Evolutionary conservation across 2,797 vertebrate species (phyloP).

Genomic region (Chlorospingus semifuscus): DNA sequence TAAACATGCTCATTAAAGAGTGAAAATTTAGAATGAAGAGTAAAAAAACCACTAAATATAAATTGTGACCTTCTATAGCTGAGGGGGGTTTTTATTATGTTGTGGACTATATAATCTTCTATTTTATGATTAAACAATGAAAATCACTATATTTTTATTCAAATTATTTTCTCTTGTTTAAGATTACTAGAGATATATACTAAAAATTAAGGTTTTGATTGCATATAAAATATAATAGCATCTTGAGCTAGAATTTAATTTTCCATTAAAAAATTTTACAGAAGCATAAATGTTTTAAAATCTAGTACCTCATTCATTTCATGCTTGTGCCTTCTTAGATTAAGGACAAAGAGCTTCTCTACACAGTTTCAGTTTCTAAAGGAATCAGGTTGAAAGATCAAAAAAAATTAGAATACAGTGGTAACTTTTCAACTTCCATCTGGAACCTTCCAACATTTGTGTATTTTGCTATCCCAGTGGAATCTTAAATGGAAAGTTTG

Average conservation of each 20-base stretch:
- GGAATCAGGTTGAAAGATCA: background rate
- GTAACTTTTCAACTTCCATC: background rate
- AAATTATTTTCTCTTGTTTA: background rate
- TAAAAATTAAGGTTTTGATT: background rate
- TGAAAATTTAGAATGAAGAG: background rate
- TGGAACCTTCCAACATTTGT: background rate
- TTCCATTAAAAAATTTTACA: constrained; percentile 21
- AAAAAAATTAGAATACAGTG: background rate
- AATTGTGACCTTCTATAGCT: background rate
- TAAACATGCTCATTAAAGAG: background rate
- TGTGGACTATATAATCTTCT: background rate
- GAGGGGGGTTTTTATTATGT: background rate
- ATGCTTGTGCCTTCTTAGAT: background rate
- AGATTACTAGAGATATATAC: background rate
- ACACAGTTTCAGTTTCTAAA: background rate
- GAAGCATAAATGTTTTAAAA: constrained; percentile 19
- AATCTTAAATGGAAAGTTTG: background rate
- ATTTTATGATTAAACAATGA: background rate
- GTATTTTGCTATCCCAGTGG: background rate
- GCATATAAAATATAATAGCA: background rate
- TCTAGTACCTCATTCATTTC: background rate
- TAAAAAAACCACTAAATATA: background rate
- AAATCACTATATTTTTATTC: background rate
- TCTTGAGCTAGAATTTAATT: constrained; percentile 23
- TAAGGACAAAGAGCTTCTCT: background rate